Base-by-base conservation (phyloP, 2,888 invertebrate species). In the Agrotis clavis region DNA sequence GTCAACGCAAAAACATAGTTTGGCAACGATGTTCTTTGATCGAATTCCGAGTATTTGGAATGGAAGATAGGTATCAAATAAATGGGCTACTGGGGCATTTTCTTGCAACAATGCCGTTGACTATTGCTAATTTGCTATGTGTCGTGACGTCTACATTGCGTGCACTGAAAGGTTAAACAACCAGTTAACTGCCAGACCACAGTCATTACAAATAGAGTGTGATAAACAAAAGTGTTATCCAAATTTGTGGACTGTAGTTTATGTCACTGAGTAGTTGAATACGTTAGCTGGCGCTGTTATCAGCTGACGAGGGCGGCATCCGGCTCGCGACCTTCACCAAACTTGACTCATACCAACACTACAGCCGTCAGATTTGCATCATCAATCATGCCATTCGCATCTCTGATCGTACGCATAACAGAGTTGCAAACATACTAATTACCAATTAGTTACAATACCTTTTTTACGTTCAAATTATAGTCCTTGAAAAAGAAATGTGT, bases 271-370 rank as follows among this genome's bases (percentile, higher is more conserved):
- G 69, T 71, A 78, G 81, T 82, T 83, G 81, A 87, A 77, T 77
- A 77, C 64, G 80, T 82, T 80, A 63, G 81, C 66, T 81, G 81
- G 83, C 82, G 74, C 71, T 83, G 90, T 92, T 94, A 94, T 94
- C 94, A 92, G 90, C 86, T 89, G 89, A 85, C 88, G 90, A 86
- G 86, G 85, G 87, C 87, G 89, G 90, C 86, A 90, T 93, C 92
- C 92, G 92, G 90, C 88, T 79, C 75, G 79, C 86, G 92, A 86
- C 94, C 93, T 93, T 93, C 92, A 86, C 79, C 72, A 77, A 86
- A 86, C 85, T 86, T 89, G 92, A 94, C 90, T 94, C 94, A 93
- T 88, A 88, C 87, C 81, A 87, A 84, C 84, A 77, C 81, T 87
- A 85, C 84, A 77, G 62, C 79, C 86, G 88, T 88, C 90, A 89